These are phyloP conservation scores for Hippocampus barbouri DNA, from an alignment of 2,113 vertebrate genomes.

Conservation along the genomic window DNA sequence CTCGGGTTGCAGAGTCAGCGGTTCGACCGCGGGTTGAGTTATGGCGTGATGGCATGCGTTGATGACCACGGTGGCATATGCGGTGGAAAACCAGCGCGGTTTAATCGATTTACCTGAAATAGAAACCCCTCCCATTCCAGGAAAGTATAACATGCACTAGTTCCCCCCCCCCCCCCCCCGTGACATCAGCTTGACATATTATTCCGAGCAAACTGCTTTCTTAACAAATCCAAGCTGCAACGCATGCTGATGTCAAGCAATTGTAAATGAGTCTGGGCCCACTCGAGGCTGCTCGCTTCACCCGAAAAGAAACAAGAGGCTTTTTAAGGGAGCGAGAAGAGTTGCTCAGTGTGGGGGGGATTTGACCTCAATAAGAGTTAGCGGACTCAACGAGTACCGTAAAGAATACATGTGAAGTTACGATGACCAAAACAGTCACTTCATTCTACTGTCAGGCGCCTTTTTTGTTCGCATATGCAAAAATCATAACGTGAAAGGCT, in stretches of 20 bases:
- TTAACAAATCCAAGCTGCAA: constrained; percentile 39
- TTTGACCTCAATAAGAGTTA: constrained; percentile 17
- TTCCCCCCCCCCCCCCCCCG: constrained; percentile 21
- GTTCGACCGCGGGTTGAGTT: constrained; percentile 3
- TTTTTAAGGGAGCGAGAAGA: constrained; percentile 24
- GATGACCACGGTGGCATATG: background rate
- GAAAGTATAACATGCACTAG: constrained; percentile 11
- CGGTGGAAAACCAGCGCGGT: constrained; percentile 27
- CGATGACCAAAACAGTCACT: background rate
- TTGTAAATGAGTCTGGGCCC: constrained; percentile 36
- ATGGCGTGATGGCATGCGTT: background rate
- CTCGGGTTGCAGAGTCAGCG: background rate
- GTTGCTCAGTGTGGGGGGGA: background rate
- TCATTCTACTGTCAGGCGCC: background rate
- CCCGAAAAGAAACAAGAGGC: constrained; percentile 29
- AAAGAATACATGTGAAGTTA: background rate
- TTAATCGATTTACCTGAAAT: constrained; percentile 23
- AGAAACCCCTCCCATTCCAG: constrained; percentile 21
- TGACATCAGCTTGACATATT: constrained; percentile 24
- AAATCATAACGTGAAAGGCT: background rate
- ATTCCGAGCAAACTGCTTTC: constrained; percentile 14
- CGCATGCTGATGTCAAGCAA: constrained; percentile 20
- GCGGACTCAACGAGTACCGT: constrained; percentile 1
- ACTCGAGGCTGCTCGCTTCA: constrained; percentile 29
- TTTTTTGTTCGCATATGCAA: background rate